A percentile compares a stretch with the other conserved stretches of the same genome.
phyloP scores from a whole-genome alignment of 2,797 vertebrate species.

The Gymnothorax reevesii region DNA sequence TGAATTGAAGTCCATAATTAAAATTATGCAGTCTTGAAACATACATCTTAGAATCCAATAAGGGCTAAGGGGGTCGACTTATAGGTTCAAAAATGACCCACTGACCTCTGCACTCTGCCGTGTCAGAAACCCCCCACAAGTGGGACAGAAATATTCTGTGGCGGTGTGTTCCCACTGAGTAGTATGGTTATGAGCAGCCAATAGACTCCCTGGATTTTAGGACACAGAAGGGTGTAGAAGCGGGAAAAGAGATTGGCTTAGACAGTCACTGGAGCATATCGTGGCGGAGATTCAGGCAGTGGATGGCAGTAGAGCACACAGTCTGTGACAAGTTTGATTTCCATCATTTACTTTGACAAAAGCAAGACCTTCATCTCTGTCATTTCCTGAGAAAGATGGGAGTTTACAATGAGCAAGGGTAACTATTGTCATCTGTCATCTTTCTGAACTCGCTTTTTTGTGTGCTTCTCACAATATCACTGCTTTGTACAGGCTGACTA shows the following conservation, averaged over 20 bases:
- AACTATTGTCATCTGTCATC: conserved; percentile 19
- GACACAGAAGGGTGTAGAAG: neutral
- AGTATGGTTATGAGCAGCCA: neutral
- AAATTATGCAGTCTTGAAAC: neutral
- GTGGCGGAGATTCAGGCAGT: neutral
- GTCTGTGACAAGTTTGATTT: conserved; percentile 15
- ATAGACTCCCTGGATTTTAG: neutral
- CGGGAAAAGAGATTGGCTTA: neutral
- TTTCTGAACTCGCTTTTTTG: conserved; percentile 11
- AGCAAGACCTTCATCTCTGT: neutral
- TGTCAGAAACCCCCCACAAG: neutral
- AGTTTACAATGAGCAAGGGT: conserved; percentile 37
- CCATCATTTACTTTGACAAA: conserved; percentile 7
- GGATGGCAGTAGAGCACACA: neutral
- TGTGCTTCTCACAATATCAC: neutral
- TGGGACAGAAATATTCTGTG: neutral
- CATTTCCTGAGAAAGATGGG: conserved; percentile 24
- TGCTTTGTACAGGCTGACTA: neutral
- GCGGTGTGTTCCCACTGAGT: neutral
- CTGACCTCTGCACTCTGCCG: neutral
- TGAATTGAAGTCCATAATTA: neutral
- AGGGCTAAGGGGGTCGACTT: neutral
- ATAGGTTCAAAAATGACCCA: neutral
- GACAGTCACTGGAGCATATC: neutral
- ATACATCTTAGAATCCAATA: neutral